Base-by-base conservation (phyloP, 1,140 invertebrate genomes). In the Zaprionus ornatus region DNA sequence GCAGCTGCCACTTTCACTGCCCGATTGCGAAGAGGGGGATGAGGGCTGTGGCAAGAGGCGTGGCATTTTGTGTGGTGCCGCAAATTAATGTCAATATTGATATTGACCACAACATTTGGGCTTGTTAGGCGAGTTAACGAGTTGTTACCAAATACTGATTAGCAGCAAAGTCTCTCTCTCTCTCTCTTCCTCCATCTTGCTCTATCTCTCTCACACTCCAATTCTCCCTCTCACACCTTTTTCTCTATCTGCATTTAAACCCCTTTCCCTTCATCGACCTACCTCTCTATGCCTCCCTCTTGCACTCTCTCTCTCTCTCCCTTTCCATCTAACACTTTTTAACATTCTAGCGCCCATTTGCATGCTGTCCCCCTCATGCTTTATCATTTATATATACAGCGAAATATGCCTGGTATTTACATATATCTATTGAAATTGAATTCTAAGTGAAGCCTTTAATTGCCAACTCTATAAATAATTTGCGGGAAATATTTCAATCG, bases 71-170 rank as follows among this genome's bases (percentile, higher is more conserved):
- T 45, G 29, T 57, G 35, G 27, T 63, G 59, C 59, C 64, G 65
- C 68, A 85, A 80, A 85, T 85, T 80, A 85, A 80, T 81, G 81
- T 85, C 82, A 85, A 84, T 85, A 84, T 84, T 84, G 82, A 77
- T 80, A 77, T 84, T 84, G 74, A 74, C 57, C 81, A 63, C 59
- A 74, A 80, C 74, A 74, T 85, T 84, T 85, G 77, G 68, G 21
- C 68, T 59, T 45, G 70, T 71, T 80, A 70, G 74, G 82, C 69
- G 56, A 80, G 61, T 74, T 80, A 85, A 85, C 77, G 73, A 84
- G 81, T 70, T 82, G 66, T 55, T 76, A 82, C 80, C 48, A 54
- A 66, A 65, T 48, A 66, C 48, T 48, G 76, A 32, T 25, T 37
- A 25, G 42, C 9, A 27, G 23, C 10, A 27, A 23, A 17, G 1